Base-by-base conservation (phyloP, 2,888 invertebrate genomes). In the Caenorhabditis sp. region DNA sequence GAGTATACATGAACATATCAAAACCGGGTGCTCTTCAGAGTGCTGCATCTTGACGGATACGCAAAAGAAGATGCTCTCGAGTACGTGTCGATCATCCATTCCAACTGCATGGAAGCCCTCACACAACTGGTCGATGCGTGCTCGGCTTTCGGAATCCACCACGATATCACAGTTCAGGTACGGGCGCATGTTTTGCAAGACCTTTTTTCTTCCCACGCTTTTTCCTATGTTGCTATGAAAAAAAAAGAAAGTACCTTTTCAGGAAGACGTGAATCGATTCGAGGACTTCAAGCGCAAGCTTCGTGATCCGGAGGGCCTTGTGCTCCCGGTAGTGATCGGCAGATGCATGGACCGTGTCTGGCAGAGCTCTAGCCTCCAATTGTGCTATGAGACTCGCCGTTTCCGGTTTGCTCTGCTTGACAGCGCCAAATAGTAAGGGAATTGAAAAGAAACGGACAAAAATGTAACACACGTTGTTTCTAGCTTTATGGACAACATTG, bases 1-100 rank as follows among this genome's bases (percentile, higher is more conserved):
- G n/a, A n/a, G n/a, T n/a, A n/a, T n/a, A n/a, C n/a, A n/a, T n/a
- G n/a, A n/a, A n/a, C n/a, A n/a, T n/a, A n/a, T n/a, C n/a, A n/a
- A n/a, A n/a, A n/a, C n/a, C n/a, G n/a, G n/a, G n/a, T n/a, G n/a
- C n/a, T n/a, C n/a, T 78, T 7, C 46, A 84, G 84, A 66, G 79
- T 85, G 30, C 70, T 85, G 9, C 85, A 85, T 27, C 52, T 85
- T 55, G 78, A 85, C 58, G 85, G 85, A 6, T 85, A 81, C 72
- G 66, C 73, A 6, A 75, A 79, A 27, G 80, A 80, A 11, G 81
- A 82, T 58, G 52, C 75, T 8, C 55, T 72, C n/a, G 66, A 75
- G 32, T 83, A 83, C 55, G 43, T 76, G 2, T 73, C 79, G 1
- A 65, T 73, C 13, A 81, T 85, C 13, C 85, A 85, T 37, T 50